A percentile compares a stretch with the other conserved stretches of the same genome.
Conservation (phyloP, 1,140 invertebrate species). For the Sarcophaga bullata region DNA sequence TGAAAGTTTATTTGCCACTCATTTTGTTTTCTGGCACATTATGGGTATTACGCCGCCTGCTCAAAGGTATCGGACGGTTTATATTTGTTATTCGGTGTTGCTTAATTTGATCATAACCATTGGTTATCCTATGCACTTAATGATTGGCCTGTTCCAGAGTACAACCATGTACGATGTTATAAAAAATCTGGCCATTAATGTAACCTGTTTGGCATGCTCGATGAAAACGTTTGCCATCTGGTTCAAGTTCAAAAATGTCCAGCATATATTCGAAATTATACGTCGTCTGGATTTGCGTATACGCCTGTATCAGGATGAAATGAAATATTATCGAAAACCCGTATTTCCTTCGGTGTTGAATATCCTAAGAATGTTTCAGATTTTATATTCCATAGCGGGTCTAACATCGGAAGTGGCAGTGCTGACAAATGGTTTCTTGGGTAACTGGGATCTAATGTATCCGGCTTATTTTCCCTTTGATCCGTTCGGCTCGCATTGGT, state of each 20-base stretch:
- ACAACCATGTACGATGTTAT: conserved; percentile 1
- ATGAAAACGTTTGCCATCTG: conserved; percentile 19
- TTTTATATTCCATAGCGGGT: conserved; percentile 9
- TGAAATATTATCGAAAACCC: conserved; percentile 1
- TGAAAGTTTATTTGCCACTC: background rate
- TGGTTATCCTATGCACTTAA: conserved; percentile 13
- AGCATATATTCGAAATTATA: background rate
- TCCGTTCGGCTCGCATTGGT: background rate
- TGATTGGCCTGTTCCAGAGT: background rate
- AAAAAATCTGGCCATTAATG: conserved; percentile 12
- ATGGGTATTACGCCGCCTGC: conserved; percentile 14
- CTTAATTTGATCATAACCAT: background rate
- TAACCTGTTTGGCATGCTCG: background rate
- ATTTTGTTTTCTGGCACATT: conserved; percentile 21
- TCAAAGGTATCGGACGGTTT: conserved; percentile 5
- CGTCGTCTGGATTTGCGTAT: conserved; percentile 3
- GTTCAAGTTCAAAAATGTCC: background rate
- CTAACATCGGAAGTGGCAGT: conserved; percentile 2
- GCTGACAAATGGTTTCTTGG: conserved; percentile 6
- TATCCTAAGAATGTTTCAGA: conserved; percentile 23
- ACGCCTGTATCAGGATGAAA: background rate
- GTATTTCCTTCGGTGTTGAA: background rate
- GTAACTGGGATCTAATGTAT: conserved; percentile 40
- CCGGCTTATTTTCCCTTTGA: conserved; percentile 43
- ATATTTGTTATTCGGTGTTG: conserved; percentile 2